phyloP scores from a whole-genome alignment of 1,140 invertebrate species.

The Pinna nobilis region DNA sequence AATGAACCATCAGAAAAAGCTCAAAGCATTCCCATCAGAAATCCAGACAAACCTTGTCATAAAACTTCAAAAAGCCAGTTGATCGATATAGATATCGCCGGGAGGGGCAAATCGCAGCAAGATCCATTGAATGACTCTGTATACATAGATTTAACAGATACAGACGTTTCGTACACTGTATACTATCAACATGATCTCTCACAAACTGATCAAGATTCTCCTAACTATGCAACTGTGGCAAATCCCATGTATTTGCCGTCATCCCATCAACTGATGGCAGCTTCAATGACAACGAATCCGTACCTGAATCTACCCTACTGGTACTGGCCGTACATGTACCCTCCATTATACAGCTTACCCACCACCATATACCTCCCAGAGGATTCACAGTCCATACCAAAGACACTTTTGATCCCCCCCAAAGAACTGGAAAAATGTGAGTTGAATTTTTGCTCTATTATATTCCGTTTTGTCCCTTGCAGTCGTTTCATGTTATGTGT shows the following conservation, averaged over 20 bases:
- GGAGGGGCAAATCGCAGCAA: slow-evolving; percentile 31
- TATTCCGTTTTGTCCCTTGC: too few relatives aligned
- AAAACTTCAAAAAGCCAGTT: slow-evolving; percentile 47
- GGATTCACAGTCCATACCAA: slow-evolving; percentile 56
- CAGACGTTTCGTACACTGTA: slow-evolving; percentile 68
- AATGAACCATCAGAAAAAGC: neutral
- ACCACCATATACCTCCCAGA: slow-evolving; percentile 49
- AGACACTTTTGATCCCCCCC: slow-evolving; percentile 65
- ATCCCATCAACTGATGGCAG: slow-evolving; percentile 1
- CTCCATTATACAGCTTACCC: slow-evolving; percentile 50
- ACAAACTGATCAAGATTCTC: slow-evolving; percentile 17
- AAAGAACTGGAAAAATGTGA: slow-evolving; percentile 69
- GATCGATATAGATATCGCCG: slow-evolving; percentile 60
- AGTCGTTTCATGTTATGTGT: too few relatives aligned
- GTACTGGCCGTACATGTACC: slow-evolving; percentile 48
- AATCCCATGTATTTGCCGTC: slow-evolving; percentile 26
- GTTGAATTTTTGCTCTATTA: too few relatives aligned
- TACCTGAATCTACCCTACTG: slow-evolving; percentile 36
- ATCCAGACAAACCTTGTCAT: neutral
- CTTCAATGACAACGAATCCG: slow-evolving; percentile 14
- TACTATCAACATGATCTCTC: slow-evolving; percentile 65
- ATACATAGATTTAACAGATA: slow-evolving; percentile 70
- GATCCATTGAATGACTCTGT: slow-evolving; percentile 59
- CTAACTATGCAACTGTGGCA: slow-evolving; percentile 37
- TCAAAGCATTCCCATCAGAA: neutral